These are phyloP conservation scores for Piscicola geometra DNA, from an alignment of 2,888 invertebrate genomes.

Conservation along the genomic window DNA sequence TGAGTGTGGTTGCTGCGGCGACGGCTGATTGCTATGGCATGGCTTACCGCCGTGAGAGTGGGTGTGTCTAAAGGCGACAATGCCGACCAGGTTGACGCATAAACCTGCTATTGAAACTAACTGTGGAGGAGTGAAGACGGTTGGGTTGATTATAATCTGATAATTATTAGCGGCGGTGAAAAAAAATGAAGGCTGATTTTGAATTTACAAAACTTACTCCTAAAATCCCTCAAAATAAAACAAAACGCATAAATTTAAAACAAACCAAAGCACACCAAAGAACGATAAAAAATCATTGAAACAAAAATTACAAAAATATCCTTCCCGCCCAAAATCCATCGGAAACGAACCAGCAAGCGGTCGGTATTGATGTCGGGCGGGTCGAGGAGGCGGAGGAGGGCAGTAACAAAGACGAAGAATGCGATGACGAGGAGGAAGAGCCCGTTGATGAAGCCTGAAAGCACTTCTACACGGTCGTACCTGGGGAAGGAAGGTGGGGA, in stretches of 20 bases:
- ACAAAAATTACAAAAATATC: not conserved
- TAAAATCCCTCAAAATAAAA: not conserved
- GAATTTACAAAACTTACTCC: no score
- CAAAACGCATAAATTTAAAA: no score
- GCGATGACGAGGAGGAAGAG: conserved; percentile 62
- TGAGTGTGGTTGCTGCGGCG: conserved; percentile 43
- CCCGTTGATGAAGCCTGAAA: conserved; percentile 62
- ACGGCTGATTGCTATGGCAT: conserved; percentile 4
- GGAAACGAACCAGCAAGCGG: conserved; percentile 59
- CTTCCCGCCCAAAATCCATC: no score
- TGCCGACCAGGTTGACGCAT: conserved; percentile 61
- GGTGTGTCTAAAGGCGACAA: conserved; percentile 58
- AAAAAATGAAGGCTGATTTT: no score
- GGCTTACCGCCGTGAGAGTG: conserved; percentile 51
- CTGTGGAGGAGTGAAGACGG: no score
- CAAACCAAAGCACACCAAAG: not conserved
- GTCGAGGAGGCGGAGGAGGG: conserved; percentile 58
- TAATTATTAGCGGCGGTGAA: no score
- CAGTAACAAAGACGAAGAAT: conserved; percentile 60
- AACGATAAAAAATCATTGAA: not conserved
- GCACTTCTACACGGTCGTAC: conserved; percentile 59
- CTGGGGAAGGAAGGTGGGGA: conserved; percentile 46
- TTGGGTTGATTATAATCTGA: no score
- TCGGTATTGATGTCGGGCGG: conserved; percentile 61
- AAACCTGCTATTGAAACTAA: conserved; percentile 61